Percentiles rank a stretch among this genome's conserved stretches.
phyloP scores from a whole-genome alignment of 2,888 invertebrate species.

The Zootermopsis nevadensis region DNA sequence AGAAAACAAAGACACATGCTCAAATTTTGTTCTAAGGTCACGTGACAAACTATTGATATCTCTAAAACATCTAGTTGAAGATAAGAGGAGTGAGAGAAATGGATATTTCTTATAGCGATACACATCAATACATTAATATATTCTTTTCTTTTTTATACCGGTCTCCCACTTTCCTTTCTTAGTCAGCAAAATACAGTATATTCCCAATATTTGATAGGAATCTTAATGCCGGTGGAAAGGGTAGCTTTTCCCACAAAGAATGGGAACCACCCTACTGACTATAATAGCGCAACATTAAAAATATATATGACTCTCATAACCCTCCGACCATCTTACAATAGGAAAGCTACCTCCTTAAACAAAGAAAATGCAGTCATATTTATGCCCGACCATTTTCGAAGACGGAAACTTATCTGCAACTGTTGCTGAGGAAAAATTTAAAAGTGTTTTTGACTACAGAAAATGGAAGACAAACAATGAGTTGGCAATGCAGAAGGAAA shows the following conservation, averaged over 20 bases:
- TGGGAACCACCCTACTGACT: background rate
- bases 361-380: background rate
- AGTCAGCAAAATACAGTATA: constrained; percentile 31
- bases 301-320: constrained; percentile 33
- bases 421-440: background rate
- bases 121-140: constrained; percentile 16
- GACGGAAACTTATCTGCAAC: background rate
- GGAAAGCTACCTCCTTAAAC: background rate
- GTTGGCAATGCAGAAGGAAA: background rate
- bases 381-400: background rate
- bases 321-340: background rate
- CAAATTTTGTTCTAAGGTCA: too few species aligned
- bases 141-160: constrained; percentile 10
- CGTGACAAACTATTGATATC: background rate
- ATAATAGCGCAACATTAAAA: constrained; percentile 31
- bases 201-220: constrained; percentile 34
- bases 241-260: background rate
- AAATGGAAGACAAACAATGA: too few species aligned
- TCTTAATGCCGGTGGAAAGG: constrained; percentile 17
- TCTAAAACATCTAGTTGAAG: background rate
- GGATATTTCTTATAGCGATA: constrained; percentile 29
- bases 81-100: background rate
- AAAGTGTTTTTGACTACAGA: too few species aligned
- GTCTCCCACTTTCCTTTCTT: constrained; percentile 15
- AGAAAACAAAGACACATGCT: too few species aligned